Base-by-base conservation (phyloP, 2,797 vertebrate genomes). In the Menidia menidia region DNA sequence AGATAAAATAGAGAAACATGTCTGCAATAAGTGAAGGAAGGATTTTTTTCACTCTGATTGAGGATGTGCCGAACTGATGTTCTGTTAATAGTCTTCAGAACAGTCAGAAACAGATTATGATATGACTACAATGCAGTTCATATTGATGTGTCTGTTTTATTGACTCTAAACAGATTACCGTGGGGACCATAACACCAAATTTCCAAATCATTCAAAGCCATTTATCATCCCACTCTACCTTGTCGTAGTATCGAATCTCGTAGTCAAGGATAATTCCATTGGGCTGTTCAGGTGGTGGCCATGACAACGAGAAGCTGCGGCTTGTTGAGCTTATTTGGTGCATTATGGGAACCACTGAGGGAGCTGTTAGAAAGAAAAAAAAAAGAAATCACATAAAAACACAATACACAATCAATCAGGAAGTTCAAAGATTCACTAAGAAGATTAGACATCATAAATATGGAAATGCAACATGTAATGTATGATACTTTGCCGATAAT, bases 201-300 rank as follows among this genome's bases (percentile, higher is more conserved):
- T 43, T n/a, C 47, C 61, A 42, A 72, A 55, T 64, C 64, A 73
- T 58, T 63, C 15, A 77, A 3, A 47, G 35, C 67, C 81, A 78
- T 83, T 74, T 30, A 87, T 87, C 81, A 86, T 75, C 70, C 62
- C 68, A 82, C 89, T 94, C 92, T 92, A 98, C 93, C 96, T 98
- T 98, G 92, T 97, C 96, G 1, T 96, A 96, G 91, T 95, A 98
- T 64, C 96, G 96, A 71, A 98, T 95, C 92, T 98, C 96, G 0
- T 98, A 98, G 92, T 98, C 96, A 68, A 98, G 91, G 94, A 98
- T 98, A 83, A 98, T 98, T 75, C 97, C 97, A 0, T 98, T 98
- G 87, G 97, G 96, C 83, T 97, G 97, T 76, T 98, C 97, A 0
- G 97, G 97, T 68, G 97, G 96, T 6, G 96, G 96, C 97, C 97